These are phyloP conservation scores for Galeruca laticollis DNA, from an alignment of 2,888 invertebrate genomes.

Conservation along the genomic window DNA sequence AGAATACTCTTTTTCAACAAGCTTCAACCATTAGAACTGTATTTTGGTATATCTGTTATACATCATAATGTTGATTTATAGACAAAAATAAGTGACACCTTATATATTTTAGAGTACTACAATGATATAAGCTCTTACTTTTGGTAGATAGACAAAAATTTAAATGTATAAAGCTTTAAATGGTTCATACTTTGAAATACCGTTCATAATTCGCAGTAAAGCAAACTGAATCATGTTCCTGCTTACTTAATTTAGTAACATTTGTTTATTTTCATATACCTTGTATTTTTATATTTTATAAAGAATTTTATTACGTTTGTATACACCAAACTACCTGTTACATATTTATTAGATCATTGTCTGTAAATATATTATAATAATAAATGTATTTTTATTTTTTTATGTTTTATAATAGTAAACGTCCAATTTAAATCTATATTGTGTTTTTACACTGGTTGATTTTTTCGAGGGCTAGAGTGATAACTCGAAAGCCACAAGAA, in stretches of 20 bases:
- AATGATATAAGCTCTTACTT: not conserved
- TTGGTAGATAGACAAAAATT: not conserved
- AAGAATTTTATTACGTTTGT: slow-evolving; percentile 22
- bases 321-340: slow-evolving; percentile 29
- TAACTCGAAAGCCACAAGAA: no score
- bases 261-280: slow-evolving; percentile 22
- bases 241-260: slow-evolving; percentile 8
- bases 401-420: not conserved
- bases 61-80: no score
- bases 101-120: not conserved
- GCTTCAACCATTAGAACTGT: no score
- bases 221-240: slow-evolving; percentile 10
- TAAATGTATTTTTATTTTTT: slow-evolving; percentile 14
- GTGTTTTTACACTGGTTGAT: no score
- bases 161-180: not conserved
- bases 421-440: not conserved
- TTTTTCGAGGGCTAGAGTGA: no score
- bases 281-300: slow-evolving; percentile 17
- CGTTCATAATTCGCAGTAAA: not conserved
- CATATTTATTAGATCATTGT: slow-evolving; percentile 29
- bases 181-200: not conserved
- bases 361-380: slow-evolving; percentile 21
- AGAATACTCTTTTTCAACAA: no score
- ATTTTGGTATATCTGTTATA: no score
- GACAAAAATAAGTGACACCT: not conserved